Base-by-base conservation (phyloP, 2,797 vertebrate genomes). In the Dallia pectoralis region DNA sequence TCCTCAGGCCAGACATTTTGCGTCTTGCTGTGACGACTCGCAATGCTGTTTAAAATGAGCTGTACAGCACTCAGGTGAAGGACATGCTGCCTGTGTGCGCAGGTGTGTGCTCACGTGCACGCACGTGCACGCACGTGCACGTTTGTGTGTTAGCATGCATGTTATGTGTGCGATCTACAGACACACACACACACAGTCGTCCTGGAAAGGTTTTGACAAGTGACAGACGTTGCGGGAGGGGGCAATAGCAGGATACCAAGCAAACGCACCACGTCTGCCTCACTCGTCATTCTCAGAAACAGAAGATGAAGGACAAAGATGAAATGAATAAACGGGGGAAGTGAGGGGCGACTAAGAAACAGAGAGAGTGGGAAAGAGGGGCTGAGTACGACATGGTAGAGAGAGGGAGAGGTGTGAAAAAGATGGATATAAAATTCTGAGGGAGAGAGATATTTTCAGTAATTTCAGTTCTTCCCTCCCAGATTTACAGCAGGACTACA, bases 161-260 rank as follows among this genome's bases (percentile, higher is more conserved):
- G 70, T 64, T 72, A 49, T 18, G 49, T 33, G 32, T 77, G 63
- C 75, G 69, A 63, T 18, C 5, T 44, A 36, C 7, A n/a, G 27
- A 30, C 66, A 74, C 48, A 44, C 33, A 3, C 33, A 27, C 65
- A 74, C 53, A 72, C 68, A 71, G 66, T 75, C 80, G 85, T 83
- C 82, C 81, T 22, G 70, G 85, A 88, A 84, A 70, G 56, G 75
- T 84, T 85, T 82, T 88, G 90, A 91, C 88, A 90, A 87, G 85
- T 88, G 88, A 88, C 81, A 85, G 84, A 81, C 49, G 73, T 47
- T 79, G 77, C 66, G 80, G 81, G 81, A 86, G 81, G 85, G 85
- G 83, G 79, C 85, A 84, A 83, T 89, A 88, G 25, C 25, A 32
- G 6, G 15, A 19, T 32, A 18, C 16, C 29, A 9, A 44, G 2